phyloP scores from a whole-genome alignment of 2,888 invertebrate species.

The Zeuzera pyrina region DNA sequence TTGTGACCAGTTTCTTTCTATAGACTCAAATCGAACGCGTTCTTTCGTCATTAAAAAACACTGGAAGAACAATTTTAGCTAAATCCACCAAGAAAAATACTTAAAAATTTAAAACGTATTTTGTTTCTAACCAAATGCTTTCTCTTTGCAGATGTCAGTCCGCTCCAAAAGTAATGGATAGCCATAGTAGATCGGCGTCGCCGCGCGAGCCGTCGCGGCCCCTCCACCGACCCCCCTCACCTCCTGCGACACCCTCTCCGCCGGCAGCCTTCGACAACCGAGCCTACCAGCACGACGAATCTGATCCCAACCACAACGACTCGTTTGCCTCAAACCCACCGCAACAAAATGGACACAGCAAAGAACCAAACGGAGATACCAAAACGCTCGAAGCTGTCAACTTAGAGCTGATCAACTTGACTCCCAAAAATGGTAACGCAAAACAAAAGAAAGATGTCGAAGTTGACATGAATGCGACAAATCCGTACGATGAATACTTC shows the following conservation, averaged over 20 bases:
- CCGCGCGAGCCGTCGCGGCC: conserved; percentile 67
- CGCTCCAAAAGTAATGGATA: conserved; percentile 66
- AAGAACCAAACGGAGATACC: conserved; percentile 55
- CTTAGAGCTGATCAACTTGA: conserved; percentile 84
- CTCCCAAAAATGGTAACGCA: conserved; percentile 69
- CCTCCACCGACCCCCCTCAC: conserved; percentile 31
- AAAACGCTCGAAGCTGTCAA: conserved; percentile 81
- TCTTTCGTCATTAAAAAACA: no score
- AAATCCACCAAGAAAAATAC: no score
- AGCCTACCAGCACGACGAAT: conserved; percentile 55
- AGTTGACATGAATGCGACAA: conserved; percentile 76
- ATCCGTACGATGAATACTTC: conserved; percentile 88
- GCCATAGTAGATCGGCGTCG: conserved; percentile 64
- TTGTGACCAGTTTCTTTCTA: no score
- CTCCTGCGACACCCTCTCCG: conserved; percentile 23
- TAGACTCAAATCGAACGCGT: no score
- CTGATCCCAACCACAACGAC: conserved; percentile 61
- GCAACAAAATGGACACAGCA: conserved; percentile 52
- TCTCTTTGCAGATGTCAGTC: conserved; percentile 59
- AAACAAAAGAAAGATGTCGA: conserved; percentile 78
- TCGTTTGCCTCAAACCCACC: conserved; percentile 59
- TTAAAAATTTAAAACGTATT: no score
- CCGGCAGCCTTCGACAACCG: conserved; percentile 56
- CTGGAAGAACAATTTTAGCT: no score
- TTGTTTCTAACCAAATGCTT: no score